These are phyloP conservation scores for Sebastes diaconus DNA, from an alignment of 2,797 vertebrate species.

Conservation along the genomic window DNA sequence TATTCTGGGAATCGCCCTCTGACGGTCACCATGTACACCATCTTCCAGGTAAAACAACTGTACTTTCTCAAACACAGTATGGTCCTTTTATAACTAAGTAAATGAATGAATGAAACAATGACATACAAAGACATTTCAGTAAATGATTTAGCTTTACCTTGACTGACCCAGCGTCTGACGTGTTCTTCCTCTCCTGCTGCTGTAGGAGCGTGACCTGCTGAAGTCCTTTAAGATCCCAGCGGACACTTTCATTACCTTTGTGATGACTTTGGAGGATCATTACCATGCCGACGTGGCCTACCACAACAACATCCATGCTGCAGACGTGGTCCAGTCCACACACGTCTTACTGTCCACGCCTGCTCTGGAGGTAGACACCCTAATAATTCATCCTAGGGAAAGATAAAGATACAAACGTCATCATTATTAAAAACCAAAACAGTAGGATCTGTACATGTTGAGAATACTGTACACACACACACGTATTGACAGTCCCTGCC, in stretches of 20 bases:
- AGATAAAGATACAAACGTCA: background rate
- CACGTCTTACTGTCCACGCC: constrained; percentile 91
- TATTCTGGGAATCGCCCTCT: constrained; percentile 89
- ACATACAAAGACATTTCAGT: background rate
- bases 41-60: constrained; percentile 88
- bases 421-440: background rate
- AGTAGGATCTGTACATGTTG: background rate
- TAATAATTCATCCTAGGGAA: background rate
- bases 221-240: constrained; percentile 92
- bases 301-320: constrained; percentile 94
- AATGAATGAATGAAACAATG: background rate
- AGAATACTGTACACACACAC: background rate
- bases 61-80: background rate
- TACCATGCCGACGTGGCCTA: constrained; percentile 91
- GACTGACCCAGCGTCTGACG: background rate
- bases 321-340: constrained; percentile 93
- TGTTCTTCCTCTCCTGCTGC: background rate
- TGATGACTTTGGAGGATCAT: constrained; percentile 92
- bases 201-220: constrained; percentile 90
- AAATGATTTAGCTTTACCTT: background rate
- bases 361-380: constrained; percentile 86
- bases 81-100: background rate
- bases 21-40: constrained; percentile 90
- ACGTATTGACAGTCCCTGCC: background rate
- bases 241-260: constrained; percentile 90